Evolutionary conservation across 1,140 invertebrate species (phyloP).

Genomic region (Zaprionus capensis): DNA sequence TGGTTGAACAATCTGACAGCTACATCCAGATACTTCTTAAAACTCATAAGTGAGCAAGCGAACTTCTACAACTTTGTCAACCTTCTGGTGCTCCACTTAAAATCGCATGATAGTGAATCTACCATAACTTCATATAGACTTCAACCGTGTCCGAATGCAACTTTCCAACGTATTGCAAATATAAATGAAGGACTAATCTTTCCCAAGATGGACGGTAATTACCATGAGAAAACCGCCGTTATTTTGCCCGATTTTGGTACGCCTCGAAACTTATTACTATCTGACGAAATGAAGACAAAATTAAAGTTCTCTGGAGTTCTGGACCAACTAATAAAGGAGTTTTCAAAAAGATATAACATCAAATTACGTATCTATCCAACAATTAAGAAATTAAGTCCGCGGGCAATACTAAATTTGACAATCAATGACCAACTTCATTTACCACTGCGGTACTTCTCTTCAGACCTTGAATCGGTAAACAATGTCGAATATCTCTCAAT

Average conservation of each 20-base stretch:
- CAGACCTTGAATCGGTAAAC: neutral
- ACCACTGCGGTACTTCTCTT: neutral
- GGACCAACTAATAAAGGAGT: constrained; percentile 6
- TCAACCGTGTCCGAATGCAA: neutral
- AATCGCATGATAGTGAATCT: neutral
- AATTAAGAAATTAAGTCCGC: neutral
- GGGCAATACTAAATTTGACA: neutral
- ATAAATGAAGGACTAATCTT: neutral
- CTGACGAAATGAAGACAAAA: neutral
- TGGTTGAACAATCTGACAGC: neutral
- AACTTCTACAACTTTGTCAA: constrained; percentile 3
- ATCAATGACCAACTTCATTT: neutral
- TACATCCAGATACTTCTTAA: neutral
- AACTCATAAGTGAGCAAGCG: neutral
- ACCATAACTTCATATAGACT: constrained; percentile 8
- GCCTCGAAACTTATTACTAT: neutral
- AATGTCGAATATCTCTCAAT: neutral
- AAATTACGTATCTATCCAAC: neutral
- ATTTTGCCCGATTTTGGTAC: neutral
- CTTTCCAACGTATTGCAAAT: neutral
- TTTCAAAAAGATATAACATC: neutral
- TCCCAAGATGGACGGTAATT: neutral
- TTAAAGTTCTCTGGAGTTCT: neutral
- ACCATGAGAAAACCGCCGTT: constrained; percentile 1
- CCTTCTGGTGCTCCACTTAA: constrained; percentile 30